These are phyloP conservation scores for Amorpha juglandis DNA, from an alignment of 2,888 invertebrate genomes.

Conservation along the genomic window DNA sequence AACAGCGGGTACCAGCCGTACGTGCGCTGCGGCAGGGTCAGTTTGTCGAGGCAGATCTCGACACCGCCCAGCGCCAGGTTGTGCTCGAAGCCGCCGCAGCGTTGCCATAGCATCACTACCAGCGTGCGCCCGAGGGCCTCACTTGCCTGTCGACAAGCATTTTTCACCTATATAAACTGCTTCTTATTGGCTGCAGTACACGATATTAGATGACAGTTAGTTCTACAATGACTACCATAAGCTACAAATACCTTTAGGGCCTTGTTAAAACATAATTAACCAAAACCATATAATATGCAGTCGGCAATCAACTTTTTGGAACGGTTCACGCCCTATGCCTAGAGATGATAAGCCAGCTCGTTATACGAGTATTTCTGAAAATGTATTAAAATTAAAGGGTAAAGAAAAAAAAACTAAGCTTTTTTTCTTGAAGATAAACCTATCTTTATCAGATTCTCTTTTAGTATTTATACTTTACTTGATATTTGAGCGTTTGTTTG, in stretches of 20 bases:
- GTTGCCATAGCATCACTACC: constrained; percentile 96
- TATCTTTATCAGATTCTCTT: too few relatives aligned
- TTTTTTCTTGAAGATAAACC: background rate
- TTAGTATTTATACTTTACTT: constrained; percentile 61
- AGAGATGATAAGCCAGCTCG: too few relatives aligned
- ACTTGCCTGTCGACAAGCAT: constrained; percentile 77
- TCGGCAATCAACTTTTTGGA: too few relatives aligned
- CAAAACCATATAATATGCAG: too few relatives aligned
- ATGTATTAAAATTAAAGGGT: background rate
- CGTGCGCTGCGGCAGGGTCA: constrained; percentile 91
- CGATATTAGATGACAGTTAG: too few relatives aligned
- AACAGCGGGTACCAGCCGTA: constrained; percentile 97
- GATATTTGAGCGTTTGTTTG: constrained; percentile 94
- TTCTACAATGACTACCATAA: too few relatives aligned
- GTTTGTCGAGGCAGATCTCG: constrained; percentile 92
- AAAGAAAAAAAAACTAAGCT: background rate
- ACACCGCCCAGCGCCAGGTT: constrained; percentile 92
- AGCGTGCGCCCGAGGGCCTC: constrained; percentile 92
- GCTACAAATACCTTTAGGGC: too few relatives aligned
- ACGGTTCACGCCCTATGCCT: too few relatives aligned
- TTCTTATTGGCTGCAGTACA: too few relatives aligned
- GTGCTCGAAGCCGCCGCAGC: constrained; percentile 94
- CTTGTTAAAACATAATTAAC: too few relatives aligned
- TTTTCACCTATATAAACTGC: background rate
- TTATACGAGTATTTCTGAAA: too few relatives aligned